A percentile compares a stretch with the other conserved stretches of the same genome.
Conservation (phyloP, 2,113 vertebrate species). For the Nannospalax galili region DNA sequence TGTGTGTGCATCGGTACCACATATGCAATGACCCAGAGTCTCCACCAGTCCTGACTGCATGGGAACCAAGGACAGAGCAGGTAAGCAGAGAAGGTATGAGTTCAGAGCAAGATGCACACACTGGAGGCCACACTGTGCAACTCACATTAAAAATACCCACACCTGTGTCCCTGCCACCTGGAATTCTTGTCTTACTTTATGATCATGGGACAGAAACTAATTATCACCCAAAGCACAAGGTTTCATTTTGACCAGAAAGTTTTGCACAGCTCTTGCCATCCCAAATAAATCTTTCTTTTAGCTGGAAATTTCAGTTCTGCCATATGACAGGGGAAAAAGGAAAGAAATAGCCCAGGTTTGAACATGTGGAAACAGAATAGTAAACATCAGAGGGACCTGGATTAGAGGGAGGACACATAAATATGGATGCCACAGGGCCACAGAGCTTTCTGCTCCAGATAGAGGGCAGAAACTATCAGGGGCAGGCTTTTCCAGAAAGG, state of each 20-base stretch:
- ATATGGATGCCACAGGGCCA: not conserved
- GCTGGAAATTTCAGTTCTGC: not conserved
- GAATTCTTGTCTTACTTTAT: not conserved
- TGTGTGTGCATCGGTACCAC: rapidly evolving
- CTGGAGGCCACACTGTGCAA: not conserved
- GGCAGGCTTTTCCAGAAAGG: not conserved
- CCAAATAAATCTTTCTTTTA: not conserved
- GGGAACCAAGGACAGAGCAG: not conserved
- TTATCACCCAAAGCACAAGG: not conserved
- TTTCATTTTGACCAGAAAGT: not conserved
- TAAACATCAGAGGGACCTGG: no score
- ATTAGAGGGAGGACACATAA: not conserved
- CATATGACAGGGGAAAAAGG: not conserved
- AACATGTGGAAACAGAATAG: not conserved
- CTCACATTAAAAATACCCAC: not conserved
- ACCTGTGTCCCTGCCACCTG: not conserved
- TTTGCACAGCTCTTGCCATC: rapidly evolving
- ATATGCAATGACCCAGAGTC: no score
- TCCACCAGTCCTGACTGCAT: rapidly evolving
- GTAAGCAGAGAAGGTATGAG: not conserved
- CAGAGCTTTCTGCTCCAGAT: not conserved
- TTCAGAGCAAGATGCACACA: not conserved
- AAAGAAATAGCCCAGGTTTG: not conserved
- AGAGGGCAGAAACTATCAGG: not conserved
- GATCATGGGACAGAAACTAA: not conserved